A percentile compares a stretch with the other conserved stretches of the same genome.
phyloP scores from a whole-genome alignment of 1,140 invertebrate species.

The Drosophila grimshawi region DNA sequence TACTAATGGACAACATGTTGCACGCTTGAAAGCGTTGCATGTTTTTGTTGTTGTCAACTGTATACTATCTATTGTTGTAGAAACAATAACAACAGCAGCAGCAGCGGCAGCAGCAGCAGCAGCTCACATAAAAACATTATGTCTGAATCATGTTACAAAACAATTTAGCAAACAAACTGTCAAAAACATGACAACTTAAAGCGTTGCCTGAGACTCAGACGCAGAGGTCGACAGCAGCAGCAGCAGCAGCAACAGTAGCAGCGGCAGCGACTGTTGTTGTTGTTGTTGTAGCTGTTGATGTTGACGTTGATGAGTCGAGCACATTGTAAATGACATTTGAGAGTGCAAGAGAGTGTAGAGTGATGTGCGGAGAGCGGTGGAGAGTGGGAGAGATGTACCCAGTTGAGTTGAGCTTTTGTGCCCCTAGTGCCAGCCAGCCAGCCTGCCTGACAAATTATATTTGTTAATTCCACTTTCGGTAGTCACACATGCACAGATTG shows the following conservation, averaged over 20 bases:
- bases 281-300: conserved; percentile 19
- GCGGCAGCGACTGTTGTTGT: conserved; percentile 16
- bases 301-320: conserved; percentile 74
- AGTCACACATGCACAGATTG: conserved; percentile 23
- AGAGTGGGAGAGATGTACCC: conserved; percentile 14
- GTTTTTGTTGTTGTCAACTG: conserved; percentile 42
- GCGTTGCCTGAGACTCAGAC: conserved; percentile 55
- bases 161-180: conserved; percentile 82
- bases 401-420: conserved; percentile 21
- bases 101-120: background rate
- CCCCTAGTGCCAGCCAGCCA: background rate
- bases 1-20: conserved; percentile 53
- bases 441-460: conserved; percentile 57
- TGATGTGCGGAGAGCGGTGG: background rate
- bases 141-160: conserved; percentile 79
- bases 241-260: background rate
- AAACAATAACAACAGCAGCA: conserved; percentile 14
- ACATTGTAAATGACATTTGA: conserved; percentile 76
- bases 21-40: conserved; percentile 51
- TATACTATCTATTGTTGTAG: conserved; percentile 41
- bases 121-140: conserved; percentile 52
- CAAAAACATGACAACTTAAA: conserved; percentile 81
- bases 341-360: conserved; percentile 4
- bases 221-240: conserved; percentile 14
- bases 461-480: conserved; percentile 38